Evolutionary conservation across 2,888 invertebrate species (phyloP), one percentile per base, ranked within the genome.

Genomic region (Nipponacmea schrenckii): DNA sequence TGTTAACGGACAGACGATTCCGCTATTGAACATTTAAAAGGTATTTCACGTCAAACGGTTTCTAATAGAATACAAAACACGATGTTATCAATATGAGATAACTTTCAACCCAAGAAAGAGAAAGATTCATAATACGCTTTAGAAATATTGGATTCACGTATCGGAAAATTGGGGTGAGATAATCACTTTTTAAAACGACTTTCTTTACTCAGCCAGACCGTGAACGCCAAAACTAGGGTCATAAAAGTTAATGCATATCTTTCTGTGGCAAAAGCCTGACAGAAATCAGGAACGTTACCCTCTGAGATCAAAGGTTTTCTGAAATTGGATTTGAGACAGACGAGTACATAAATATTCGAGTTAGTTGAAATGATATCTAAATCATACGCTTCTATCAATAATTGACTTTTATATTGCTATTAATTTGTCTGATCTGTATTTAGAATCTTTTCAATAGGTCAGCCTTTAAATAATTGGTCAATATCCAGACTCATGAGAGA

Each of bases 221-320:
- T 56, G 56, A 56, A 56, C 24, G 20, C 24, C 20, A 56, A 56
- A 56, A 56, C 56, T 24, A 56, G 56, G 56, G 56, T 56, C 56
- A 56, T 56, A 56, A 56, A 56, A 56, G 56, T 56, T 56, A 56
- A 56, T 56, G 56, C 56, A 56, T 56, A 56, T 56, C 56, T 56
- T 56, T 56, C 56, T 56, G 20, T 56, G 56, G 56, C 56, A 24
- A 24, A 56, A 56, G 56, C 12, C 56, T 24, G 20, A 20, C 56
- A 56, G 56, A 24, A 56, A 24, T 24, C 20, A 24, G 56, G 20
- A 56, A 56, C 56, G 56, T 56, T 56, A 24, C 56, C 24, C 56
- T 56, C 24, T 14, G 24, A 56, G 56, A 56, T 56, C 56, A 56
- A 56, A 56, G 56, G 56, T 56, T 56, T 56, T 56, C 56, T 56